A percentile compares a stretch with the other conserved stretches of the same genome.
Conservation (phyloP, 2,888 invertebrate genomes). For the Chironomus riparius region DNA sequence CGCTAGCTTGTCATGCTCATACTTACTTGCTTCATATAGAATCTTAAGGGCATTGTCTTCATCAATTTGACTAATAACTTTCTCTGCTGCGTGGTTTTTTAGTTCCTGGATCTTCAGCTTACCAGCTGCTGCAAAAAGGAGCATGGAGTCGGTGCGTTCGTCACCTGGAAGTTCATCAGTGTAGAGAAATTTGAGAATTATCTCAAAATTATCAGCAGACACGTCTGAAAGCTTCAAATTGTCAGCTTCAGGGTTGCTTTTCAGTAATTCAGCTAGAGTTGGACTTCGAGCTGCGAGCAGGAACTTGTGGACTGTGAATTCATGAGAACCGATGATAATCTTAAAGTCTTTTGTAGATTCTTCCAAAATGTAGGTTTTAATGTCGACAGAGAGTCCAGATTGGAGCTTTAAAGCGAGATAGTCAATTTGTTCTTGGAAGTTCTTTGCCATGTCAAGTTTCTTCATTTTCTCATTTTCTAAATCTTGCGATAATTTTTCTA, state of each 20-base stretch:
- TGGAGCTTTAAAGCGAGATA: too few relatives aligned
- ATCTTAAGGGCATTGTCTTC: background rate
- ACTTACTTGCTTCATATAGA: background rate
- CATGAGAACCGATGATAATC: background rate
- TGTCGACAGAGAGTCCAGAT: too few relatives aligned
- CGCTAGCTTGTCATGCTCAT: background rate
- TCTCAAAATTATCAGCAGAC: background rate
- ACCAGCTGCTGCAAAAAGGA: background rate
- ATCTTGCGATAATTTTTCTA: too few relatives aligned
- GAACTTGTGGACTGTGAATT: background rate
- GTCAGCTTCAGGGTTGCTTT: background rate
- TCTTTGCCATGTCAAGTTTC: too few relatives aligned
- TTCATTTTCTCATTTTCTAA: too few relatives aligned
- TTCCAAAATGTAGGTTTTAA: background rate
- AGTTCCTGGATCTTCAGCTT: background rate
- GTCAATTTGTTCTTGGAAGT: too few relatives aligned
- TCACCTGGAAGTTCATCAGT: background rate
- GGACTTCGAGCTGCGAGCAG: background rate
- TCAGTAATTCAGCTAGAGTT: background rate
- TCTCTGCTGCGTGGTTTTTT: background rate
- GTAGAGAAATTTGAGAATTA: background rate
- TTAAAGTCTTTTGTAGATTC: background rate
- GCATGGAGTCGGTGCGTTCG: background rate
- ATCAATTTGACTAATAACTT: background rate
- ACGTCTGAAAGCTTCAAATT: background rate